Evolutionary conservation across 2,888 invertebrate species (phyloP).

Genomic region (Nowickia ferox): DNA sequence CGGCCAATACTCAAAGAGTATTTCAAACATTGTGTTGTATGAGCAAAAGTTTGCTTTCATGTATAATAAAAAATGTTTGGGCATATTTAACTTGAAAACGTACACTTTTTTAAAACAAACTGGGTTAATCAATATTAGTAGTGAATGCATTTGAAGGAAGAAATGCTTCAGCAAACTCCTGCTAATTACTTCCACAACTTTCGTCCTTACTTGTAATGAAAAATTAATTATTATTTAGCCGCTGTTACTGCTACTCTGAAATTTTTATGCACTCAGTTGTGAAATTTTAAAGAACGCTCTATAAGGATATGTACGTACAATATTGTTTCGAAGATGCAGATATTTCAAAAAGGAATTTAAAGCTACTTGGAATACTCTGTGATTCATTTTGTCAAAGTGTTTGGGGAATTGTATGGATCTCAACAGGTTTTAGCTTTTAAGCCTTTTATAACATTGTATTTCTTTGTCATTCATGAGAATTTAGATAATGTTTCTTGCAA

Average conservation of each 20-base stretch:
- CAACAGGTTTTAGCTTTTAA: conserved; percentile 83
- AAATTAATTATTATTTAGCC: background rate
- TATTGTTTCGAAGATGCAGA: conserved; percentile 24
- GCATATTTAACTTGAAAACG: too few relatives aligned
- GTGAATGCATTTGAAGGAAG: too few relatives aligned
- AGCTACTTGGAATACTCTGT: conserved; percentile 52
- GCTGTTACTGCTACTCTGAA: background rate
- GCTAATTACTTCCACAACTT: too few relatives aligned
- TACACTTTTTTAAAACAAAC: too few relatives aligned
- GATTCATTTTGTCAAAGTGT: conserved; percentile 80
- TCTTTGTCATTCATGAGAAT: conserved; percentile 51
- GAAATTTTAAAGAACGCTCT: conserved; percentile 7
- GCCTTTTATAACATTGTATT: conserved; percentile 65
- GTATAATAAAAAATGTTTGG: too few relatives aligned
- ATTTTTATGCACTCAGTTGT: conserved; percentile 8
- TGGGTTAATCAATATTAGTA: too few relatives aligned
- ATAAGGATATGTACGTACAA: background rate
- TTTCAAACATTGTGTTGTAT: too few relatives aligned
- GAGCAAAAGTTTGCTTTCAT: too few relatives aligned
- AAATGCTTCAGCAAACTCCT: too few relatives aligned
- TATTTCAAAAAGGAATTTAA: conserved; percentile 40
- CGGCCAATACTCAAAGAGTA: too few relatives aligned
- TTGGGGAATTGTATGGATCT: conserved; percentile 82
- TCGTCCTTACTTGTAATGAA: background rate
- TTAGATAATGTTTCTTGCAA: conserved; percentile 39